Evolutionary conservation across 2,888 invertebrate species (phyloP), one percentile per base, ranked within the genome.

Genomic region (Sinodicranocentrus sp.): DNA sequence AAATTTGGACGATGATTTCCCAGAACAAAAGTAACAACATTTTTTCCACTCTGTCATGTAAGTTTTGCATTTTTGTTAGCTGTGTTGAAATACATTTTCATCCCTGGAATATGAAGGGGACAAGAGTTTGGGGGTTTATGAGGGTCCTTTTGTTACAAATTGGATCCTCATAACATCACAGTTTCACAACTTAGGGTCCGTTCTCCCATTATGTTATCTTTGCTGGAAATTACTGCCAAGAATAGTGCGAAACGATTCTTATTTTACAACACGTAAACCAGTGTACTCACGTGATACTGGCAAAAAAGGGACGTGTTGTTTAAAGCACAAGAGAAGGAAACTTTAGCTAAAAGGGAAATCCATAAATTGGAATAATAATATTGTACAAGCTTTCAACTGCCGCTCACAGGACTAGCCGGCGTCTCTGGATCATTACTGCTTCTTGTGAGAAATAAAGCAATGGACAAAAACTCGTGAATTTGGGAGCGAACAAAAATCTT

Each of bases 31-130:
- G 52, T 17, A 71, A 48, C 48, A 48, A 48, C 13, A n/a, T n/a
- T n/a, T n/a, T 48, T 77, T 76, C 65, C 65, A 65, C 48, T 65
- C 48, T n/a, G n/a, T 48, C 2, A 3, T n/a, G 48, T 13, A 13
- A 48, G 48, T n/a, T 10, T n/a, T 48, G 48, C 10, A 48, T n/a
- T 48, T 48, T 48, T n/a, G 33, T 3, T 6, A 10, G 33, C 33
- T 10, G 10, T 6, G 72, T 72, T 79, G 71, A 79, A 71, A 79
- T 79, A 79, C 52, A 52, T 65, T 79, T 71, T 79, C 71, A 79
- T 79, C 78, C 79, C 71, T 39, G 68, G 48, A 76, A 76, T 26
- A 10, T 10, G 67, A 1, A 67, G 21, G 43, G 68, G 52, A 26
- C 8, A 25, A 59, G 59, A 59, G 54, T 52, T 13, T 25, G 3